Conservation (phyloP, 2,113 vertebrate genomes). For the Sturnira hondurensis region DNA sequence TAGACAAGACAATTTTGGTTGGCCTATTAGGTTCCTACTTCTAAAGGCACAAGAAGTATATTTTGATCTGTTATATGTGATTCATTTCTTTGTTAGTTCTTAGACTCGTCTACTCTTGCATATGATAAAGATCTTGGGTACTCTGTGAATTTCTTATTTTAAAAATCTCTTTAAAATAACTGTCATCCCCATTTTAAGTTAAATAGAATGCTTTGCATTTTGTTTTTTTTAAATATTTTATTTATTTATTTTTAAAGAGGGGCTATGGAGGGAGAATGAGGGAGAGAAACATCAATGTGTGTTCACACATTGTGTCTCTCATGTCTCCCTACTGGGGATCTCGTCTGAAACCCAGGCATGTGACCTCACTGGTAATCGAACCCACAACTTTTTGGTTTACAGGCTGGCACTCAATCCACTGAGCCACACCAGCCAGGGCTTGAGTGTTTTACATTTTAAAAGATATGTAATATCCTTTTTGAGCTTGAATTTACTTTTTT, state of each 20-base stretch:
- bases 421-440: too few species aligned
- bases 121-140: background rate
- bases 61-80: background rate
- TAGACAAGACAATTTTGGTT: background rate
- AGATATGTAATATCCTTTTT: background rate
- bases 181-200: background rate
- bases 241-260: too few species aligned
- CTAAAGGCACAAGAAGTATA: background rate
- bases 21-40: background rate
- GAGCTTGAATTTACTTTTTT: background rate
- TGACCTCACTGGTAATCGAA: too few species aligned
- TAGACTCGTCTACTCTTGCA: background rate
- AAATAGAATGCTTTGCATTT: background rate
- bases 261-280: too few species aligned
- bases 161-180: background rate
- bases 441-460: background rate
- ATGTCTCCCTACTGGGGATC: too few species aligned
- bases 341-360: too few species aligned
- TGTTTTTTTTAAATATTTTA: background rate
- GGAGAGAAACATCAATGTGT: too few species aligned
- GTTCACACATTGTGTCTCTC: too few species aligned
- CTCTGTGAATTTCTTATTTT: background rate
- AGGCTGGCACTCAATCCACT: too few species aligned
- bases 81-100: background rate
- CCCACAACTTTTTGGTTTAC: too few species aligned